These are phyloP conservation scores for Ammospiza maritima DNA, from an alignment of 2,797 vertebrate genomes.

Conservation along the genomic window DNA sequence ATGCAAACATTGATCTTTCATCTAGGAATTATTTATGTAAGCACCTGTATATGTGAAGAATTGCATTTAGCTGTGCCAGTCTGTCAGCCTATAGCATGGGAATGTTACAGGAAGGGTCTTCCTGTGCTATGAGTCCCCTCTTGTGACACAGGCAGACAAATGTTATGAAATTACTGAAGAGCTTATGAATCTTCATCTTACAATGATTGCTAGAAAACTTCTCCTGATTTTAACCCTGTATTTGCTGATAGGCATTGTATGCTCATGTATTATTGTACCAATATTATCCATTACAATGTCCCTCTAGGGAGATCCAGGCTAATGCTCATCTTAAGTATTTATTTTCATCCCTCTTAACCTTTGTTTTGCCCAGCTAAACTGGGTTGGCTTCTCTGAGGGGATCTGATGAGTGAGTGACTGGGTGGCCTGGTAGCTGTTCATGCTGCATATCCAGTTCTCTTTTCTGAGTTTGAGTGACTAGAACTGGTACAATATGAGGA, in stretches of 20 bases:
- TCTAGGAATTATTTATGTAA: neutral
- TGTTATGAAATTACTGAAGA: neutral
- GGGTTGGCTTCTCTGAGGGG: neutral
- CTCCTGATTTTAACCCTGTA: neutral
- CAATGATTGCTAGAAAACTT: neutral
- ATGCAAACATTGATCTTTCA: neutral
- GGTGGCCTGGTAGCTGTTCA: neutral
- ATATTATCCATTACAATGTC: neutral
- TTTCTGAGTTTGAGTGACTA: neutral
- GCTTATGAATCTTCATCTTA: neutral
- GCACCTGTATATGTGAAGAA: neutral
- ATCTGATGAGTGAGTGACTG: neutral
- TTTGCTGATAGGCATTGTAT: neutral
- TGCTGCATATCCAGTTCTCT: neutral
- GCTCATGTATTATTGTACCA: neutral
- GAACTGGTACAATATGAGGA: neutral
- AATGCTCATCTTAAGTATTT: neutral
- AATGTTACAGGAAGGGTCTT: neutral
- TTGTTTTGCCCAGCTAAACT: neutral
- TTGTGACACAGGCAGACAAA: neutral
- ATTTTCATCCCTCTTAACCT: neutral
- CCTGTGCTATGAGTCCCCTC: neutral
- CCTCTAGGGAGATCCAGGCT: neutral
- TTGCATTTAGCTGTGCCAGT: neutral
- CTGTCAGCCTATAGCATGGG: neutral